These are phyloP conservation scores for Sarcophaga variegata DNA, from an alignment of 2,888 invertebrate species.

Conservation along the genomic window DNA sequence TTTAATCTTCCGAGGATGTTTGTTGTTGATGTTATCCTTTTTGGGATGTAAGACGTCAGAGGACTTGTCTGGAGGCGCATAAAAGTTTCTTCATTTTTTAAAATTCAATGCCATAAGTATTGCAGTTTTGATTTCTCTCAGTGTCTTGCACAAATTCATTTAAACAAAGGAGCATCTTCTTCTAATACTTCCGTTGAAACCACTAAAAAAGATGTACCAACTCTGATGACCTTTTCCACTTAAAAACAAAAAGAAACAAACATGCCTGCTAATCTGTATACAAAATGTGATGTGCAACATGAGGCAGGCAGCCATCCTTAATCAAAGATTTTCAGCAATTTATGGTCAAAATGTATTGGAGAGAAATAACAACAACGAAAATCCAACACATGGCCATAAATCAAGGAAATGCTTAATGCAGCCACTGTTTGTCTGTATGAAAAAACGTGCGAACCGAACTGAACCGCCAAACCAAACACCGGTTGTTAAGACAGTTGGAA, in stretches of 20 bases:
- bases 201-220: slow-evolving; percentile 39
- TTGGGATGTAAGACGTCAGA: too few species aligned
- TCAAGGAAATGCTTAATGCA: slow-evolving; percentile 56
- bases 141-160: neutral
- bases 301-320: neutral
- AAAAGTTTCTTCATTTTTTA: too few species aligned
- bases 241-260: neutral
- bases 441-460: neutral
- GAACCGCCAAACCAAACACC: neutral
- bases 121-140: neutral
- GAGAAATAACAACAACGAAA: neutral
- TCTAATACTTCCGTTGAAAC: slow-evolving; percentile 57
- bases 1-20: too few species aligned
- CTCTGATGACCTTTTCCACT: slow-evolving; percentile 61
- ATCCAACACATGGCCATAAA: slow-evolving; percentile 47
- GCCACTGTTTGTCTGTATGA: neutral
- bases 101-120: too few species aligned
- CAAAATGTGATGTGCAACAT: neutral
- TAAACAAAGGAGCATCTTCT: slow-evolving; percentile 45
- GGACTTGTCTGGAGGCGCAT: too few species aligned
- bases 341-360: slow-evolving; percentile 1
- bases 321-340: neutral
- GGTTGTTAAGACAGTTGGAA: neutral
- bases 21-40: too few species aligned
- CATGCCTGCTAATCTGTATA: slow-evolving; percentile 21